Evolutionary conservation across 1,140 invertebrate genomes (phyloP).

Genomic region (Calycopis cecrops): DNA sequence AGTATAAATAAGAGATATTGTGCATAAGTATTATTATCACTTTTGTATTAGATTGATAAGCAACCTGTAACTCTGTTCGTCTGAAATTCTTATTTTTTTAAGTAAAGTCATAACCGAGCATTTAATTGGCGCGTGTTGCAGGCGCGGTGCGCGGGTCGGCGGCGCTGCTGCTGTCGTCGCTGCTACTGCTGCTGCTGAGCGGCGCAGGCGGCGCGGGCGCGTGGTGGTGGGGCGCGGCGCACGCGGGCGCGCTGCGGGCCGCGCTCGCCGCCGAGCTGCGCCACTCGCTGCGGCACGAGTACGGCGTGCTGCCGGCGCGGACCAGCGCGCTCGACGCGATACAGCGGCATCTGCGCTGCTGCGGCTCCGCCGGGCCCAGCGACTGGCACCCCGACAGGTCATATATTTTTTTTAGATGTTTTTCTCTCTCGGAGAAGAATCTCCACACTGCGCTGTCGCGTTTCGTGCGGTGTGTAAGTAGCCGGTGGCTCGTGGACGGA

Average conservation of each 20-base stretch:
- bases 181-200: conserved; percentile 44
- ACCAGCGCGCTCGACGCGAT: conserved; percentile 51
- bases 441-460: too few species aligned
- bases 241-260: conserved; percentile 36
- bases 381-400: conserved; percentile 30
- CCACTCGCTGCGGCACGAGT: conserved; percentile 43
- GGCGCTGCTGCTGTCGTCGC: conserved; percentile 45
- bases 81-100: too few species aligned
- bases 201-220: conserved; percentile 49
- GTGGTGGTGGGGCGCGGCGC: conserved; percentile 55
- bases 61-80: too few species aligned
- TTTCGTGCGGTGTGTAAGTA: too few species aligned
- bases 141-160: conserved; percentile 42
- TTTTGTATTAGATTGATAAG: too few species aligned
- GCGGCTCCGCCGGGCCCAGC: conserved; percentile 42
- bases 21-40: too few species aligned
- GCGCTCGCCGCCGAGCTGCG: conserved; percentile 45
- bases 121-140: too few species aligned
- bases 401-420: too few species aligned
- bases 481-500: too few species aligned
- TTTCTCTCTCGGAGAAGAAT: too few species aligned
- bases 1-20: too few species aligned
- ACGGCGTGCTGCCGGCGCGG: conserved; percentile 39
- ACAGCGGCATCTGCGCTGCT: conserved; percentile 49
- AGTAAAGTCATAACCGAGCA: too few species aligned